Percentiles rank a stretch among this genome's conserved stretches.
Conservation (phyloP, 2,113 vertebrate species). For the Myanophis thanlyinensis region DNA sequence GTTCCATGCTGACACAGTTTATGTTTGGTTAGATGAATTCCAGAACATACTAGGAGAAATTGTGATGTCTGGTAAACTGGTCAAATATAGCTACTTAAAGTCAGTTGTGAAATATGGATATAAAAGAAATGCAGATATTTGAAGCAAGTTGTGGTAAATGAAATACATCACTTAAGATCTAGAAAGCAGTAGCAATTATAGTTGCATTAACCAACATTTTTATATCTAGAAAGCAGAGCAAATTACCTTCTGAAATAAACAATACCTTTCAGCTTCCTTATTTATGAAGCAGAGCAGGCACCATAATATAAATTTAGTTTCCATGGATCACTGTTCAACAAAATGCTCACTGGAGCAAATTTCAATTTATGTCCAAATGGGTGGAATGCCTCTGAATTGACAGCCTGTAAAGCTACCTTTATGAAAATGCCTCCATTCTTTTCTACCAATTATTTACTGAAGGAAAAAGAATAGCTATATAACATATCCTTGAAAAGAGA, state of each 20-base stretch:
- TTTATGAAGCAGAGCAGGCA: neutral
- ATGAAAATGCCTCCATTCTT: neutral
- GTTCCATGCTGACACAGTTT: neutral
- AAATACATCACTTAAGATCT: neutral
- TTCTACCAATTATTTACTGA: neutral
- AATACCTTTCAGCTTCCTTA: neutral
- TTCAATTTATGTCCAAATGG: neutral
- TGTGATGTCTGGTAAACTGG: neutral
- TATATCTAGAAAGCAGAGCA: neutral
- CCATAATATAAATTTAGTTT: neutral
- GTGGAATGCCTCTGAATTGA: neutral
- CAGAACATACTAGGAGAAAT: neutral
- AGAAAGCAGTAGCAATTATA: neutral
- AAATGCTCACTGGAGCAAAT: neutral
- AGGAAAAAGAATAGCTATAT: neutral
- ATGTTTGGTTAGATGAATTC: neutral
- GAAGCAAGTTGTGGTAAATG: neutral
- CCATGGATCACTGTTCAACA: neutral
- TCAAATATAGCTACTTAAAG: neutral
- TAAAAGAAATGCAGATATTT: neutral
- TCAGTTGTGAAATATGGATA: neutral
- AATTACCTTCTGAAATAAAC: neutral
- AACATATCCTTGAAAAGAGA: neutral
- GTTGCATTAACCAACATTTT: neutral
- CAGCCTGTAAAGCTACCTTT: neutral